Conservation (phyloP, 2,113 vertebrate genomes). For the Gnathonemus echidnorhynchus region DNA sequence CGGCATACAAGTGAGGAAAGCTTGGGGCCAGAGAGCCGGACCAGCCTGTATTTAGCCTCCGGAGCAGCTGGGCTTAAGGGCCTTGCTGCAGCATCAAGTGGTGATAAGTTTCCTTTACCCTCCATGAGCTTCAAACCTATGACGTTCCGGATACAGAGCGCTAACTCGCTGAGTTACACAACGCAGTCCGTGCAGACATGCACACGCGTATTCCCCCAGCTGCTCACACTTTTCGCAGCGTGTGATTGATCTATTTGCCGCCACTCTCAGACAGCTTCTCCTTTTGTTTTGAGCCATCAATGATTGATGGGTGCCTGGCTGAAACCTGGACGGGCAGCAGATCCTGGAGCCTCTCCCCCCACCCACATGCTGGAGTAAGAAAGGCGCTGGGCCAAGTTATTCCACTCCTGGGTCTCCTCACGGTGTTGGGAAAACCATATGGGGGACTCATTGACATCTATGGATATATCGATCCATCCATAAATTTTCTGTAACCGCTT, state of each 20-base stretch:
- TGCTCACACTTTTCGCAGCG: constrained; percentile 42
- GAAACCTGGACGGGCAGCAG: background rate
- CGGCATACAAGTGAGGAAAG: background rate
- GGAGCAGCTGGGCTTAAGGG: background rate
- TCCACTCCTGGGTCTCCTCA: background rate
- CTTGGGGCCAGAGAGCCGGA: background rate
- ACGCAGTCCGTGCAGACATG: constrained; percentile 20
- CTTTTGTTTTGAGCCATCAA: constrained; percentile 46
- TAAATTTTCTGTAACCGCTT: background rate
- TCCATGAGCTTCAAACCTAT: background rate
- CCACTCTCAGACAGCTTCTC: constrained; percentile 51
- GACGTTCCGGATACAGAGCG: background rate
- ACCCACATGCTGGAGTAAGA: constrained; percentile 23
- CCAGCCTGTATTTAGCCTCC: background rate
- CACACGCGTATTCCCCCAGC: constrained; percentile 5
- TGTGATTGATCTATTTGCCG: constrained; percentile 53
- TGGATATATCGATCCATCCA: background rate
- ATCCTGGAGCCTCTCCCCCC: background rate
- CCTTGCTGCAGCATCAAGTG: background rate
- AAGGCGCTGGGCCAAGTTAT: background rate
- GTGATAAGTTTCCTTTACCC: background rate
- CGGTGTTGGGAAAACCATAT: background rate
- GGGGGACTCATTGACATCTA: background rate
- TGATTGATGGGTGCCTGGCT: constrained; percentile 45
- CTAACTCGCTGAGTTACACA: background rate